These are phyloP conservation scores for Hyles vespertilio DNA, from an alignment of 1,140 invertebrate genomes.

Conservation along the genomic window DNA sequence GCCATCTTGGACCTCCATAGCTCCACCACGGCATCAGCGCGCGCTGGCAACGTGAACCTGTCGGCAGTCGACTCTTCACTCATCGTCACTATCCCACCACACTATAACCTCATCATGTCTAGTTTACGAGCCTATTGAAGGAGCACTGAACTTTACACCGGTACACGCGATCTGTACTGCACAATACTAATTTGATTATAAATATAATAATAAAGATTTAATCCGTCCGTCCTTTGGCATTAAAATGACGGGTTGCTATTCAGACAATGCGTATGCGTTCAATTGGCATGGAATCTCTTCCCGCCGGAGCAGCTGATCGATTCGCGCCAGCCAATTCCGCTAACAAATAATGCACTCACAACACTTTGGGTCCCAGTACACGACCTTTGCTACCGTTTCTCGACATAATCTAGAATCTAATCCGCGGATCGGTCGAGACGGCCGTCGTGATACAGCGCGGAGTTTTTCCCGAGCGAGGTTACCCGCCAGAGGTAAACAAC, in stretches of 20 bases:
- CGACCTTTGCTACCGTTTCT: neutral
- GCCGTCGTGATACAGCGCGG: too few species aligned
- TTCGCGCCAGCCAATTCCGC: too few species aligned
- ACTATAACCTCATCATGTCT: neutral
- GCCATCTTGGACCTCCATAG: constrained; percentile 80
- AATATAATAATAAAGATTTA: too few species aligned
- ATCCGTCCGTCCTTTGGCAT: neutral
- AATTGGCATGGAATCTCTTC: too few species aligned
- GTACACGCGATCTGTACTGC: too few species aligned
- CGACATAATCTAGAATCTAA: neutral
- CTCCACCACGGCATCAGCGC: constrained; percentile 58
- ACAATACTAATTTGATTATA: too few species aligned
- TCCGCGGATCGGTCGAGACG: too few species aligned
- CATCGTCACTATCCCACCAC: constrained; percentile 10
- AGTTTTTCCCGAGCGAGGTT: neutral
- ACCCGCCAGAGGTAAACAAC: constrained; percentile 3
- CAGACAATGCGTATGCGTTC: too few species aligned
- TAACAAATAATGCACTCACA: constrained; percentile 1
- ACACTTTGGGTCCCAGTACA: constrained; percentile 3
- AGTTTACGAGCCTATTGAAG: too few species aligned
- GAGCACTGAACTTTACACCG: too few species aligned
- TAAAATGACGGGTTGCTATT: too few species aligned
- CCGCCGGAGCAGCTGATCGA: too few species aligned
- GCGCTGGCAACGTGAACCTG: constrained; percentile 57
- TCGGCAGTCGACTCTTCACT: constrained; percentile 12